Evolutionary conservation across 2,888 invertebrate genomes (phyloP).

Genomic region (Melinaea menophilus): DNA sequence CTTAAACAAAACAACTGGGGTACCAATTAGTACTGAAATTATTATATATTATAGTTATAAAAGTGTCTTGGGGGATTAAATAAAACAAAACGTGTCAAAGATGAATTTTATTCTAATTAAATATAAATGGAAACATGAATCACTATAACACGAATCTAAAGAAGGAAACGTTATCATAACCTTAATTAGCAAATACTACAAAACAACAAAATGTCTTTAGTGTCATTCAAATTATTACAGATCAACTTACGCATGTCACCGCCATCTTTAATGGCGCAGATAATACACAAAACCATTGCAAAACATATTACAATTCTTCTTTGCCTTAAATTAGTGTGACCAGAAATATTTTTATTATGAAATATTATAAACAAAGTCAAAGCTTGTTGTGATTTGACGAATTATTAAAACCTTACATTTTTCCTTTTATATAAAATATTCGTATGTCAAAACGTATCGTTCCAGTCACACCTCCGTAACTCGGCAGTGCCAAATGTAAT

Average conservation of each 20-base stretch:
- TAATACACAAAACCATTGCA: conserved; percentile 11
- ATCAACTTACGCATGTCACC: conserved; percentile 16
- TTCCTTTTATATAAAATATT: conserved; percentile 10
- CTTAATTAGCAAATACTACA: conserved; percentile 75
- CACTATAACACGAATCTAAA: conserved; percentile 77
- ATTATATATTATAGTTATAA: too few species aligned
- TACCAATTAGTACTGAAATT: too few species aligned
- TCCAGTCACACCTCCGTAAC: conserved; percentile 42
- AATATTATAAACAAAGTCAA: conserved; percentile 5
- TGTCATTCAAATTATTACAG: conserved; percentile 46
- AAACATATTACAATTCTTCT: conserved; percentile 1
- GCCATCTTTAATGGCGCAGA: conserved; percentile 22
- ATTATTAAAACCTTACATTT: conserved; percentile 17
- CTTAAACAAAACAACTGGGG: too few species aligned
- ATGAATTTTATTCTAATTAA: conserved; percentile 77
- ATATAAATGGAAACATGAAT: conserved; percentile 77
- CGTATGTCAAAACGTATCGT: conserved; percentile 11
- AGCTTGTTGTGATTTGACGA: neutral
- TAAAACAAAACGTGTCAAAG: conserved; percentile 64
- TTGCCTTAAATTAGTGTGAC: conserved; percentile 18
- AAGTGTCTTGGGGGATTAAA: conserved; percentile 20
- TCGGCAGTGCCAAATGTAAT: conserved; percentile 57
- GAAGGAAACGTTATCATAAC: conserved; percentile 76
- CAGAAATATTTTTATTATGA: conserved; percentile 10
- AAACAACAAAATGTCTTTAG: conserved; percentile 76